Base-by-base conservation (phyloP, 2,888 invertebrate species). In the Cynaeus angustus region DNA sequence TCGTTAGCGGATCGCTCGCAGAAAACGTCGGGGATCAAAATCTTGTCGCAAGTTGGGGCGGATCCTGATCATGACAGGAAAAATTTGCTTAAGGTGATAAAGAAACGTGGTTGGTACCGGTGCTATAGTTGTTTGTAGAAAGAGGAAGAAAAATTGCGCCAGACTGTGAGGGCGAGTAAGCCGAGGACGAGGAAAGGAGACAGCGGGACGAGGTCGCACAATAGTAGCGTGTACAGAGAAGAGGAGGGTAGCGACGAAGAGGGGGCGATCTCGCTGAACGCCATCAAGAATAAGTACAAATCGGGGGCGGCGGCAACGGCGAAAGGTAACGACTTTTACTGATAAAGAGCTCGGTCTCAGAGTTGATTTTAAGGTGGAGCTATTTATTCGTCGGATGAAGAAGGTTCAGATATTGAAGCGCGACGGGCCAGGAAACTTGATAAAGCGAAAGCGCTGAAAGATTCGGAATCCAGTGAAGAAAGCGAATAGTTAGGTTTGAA, bases 211-310 rank as follows among this genome's bases (percentile, higher is more conserved):
- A 77, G 85, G 55, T 77, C 84, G 71, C 84, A 86, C 77, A 84
- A 85, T 52, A 79, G 78, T 52, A 85, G 85, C 45, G 84, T 83
- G 21, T 85, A 86, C 50, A 88, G 89, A 45, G 91, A 91, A 68
- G 92, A 94, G 76, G 95, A 96, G 74, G 96, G 94, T 72, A 95
- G 95, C n/a, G 97, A 97, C 71, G 97, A 97, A 83, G 97, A 96
- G 81, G 95, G 94, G 67, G 94, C 93, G 0, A 96, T 98, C 79
- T 97, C 97, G 0, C 87, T 98, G 14, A 92, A 94, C 66, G 97
- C 97, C 43, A 98, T 98, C 83, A 98, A 98, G 86, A 97, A 94
- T 85, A 94, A 95, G 81, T 97, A 95, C 85, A 98, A 97, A 79
- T 89, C 90, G 83, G 91, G 91, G 26, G 84, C 84, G 8, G 79